These are phyloP conservation scores for Leptatherina wallacei DNA, from an alignment of 2,797 vertebrate species.

Conservation along the genomic window DNA sequence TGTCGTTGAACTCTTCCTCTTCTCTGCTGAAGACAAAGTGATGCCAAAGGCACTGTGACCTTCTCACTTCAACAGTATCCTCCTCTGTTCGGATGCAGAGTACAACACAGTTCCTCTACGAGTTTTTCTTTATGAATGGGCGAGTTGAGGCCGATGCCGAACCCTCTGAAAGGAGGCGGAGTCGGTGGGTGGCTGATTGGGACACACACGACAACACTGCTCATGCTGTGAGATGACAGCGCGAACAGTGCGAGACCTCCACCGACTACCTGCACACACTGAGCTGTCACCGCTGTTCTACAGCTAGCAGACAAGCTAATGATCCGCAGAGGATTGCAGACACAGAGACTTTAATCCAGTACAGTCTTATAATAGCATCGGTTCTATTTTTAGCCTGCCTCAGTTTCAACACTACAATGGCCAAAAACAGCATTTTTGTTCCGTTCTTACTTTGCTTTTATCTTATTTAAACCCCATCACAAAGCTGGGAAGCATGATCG, in stretches of 20 bases:
- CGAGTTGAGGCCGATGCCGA: slow-evolving; percentile 2
- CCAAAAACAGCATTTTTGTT: slow-evolving; percentile 20
- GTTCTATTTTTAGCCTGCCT: slow-evolving; percentile 55
- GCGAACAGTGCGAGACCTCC: not conserved
- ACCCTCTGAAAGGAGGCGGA: not conserved
- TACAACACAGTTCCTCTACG: slow-evolving; percentile 2
- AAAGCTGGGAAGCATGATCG: not conserved
- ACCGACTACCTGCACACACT: not conserved
- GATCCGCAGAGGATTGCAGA: slow-evolving; percentile 49
- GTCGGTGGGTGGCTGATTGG: slow-evolving; percentile 18
- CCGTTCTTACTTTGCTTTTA: not conserved
- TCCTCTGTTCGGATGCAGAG: slow-evolving; percentile 33
- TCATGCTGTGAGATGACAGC: slow-evolving; percentile 38
- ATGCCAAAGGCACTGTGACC: not conserved
- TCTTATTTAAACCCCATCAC: slow-evolving; percentile 7
- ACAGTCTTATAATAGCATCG: slow-evolving; percentile 46
- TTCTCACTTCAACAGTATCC: slow-evolving; percentile 24
- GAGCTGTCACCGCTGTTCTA: slow-evolving; percentile 28
- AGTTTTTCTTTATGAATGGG: slow-evolving; percentile 45
- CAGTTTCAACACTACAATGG: not conserved
- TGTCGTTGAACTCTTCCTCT: slow-evolving; percentile 18
- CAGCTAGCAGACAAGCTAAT: slow-evolving; percentile 24
- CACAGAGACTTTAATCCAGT: slow-evolving; percentile 59
- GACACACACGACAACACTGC: slow-evolving; percentile 4
- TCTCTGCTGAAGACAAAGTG: not conserved